Evolutionary conservation across 2,888 invertebrate genomes (phyloP).

Genomic region (Hybos culiciformis): DNA sequence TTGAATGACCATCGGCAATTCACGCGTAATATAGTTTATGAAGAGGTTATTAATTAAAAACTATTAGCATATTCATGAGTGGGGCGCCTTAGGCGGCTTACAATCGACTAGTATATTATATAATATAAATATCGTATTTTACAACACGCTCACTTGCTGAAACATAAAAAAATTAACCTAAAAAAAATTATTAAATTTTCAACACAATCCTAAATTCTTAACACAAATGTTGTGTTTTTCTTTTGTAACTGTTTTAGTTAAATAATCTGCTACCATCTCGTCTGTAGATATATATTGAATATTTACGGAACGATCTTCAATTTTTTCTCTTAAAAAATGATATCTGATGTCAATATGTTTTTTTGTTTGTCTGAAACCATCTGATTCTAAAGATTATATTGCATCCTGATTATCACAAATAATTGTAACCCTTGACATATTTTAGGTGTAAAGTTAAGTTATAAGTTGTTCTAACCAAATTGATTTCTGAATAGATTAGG

Average conservation of each 20-base stretch:
- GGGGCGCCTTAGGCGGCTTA: too few species aligned
- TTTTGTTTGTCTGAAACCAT: slow-evolving; percentile 9
- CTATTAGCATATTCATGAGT: too few species aligned
- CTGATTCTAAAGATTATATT: slow-evolving; percentile 3
- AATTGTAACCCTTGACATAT: slow-evolving; percentile 2
- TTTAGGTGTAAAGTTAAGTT: slow-evolving; percentile 3
- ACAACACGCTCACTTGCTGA: too few species aligned
- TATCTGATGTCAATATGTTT: slow-evolving; percentile 12
- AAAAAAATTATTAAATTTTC: not conserved
- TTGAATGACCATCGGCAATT: too few species aligned
- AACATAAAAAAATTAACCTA: too few species aligned
- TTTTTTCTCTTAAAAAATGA: slow-evolving; percentile 9
- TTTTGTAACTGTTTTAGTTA: slow-evolving; percentile 10
- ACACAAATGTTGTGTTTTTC: slow-evolving; percentile 11
- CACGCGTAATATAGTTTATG: too few species aligned
- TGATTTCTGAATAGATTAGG: not conserved
- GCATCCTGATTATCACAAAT: slow-evolving; percentile 13
- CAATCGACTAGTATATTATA: too few species aligned
- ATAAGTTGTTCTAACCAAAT: not conserved
- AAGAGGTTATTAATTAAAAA: too few species aligned
- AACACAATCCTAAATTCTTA: slow-evolving; percentile 6
- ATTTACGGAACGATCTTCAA: slow-evolving; percentile 4
- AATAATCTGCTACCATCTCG: slow-evolving; percentile 11
- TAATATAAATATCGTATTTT: too few species aligned
- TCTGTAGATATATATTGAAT: slow-evolving; percentile 5